These are phyloP conservation scores for Salarias fasciatus DNA, from an alignment of 2,797 vertebrate genomes.

Conservation along the genomic window DNA sequence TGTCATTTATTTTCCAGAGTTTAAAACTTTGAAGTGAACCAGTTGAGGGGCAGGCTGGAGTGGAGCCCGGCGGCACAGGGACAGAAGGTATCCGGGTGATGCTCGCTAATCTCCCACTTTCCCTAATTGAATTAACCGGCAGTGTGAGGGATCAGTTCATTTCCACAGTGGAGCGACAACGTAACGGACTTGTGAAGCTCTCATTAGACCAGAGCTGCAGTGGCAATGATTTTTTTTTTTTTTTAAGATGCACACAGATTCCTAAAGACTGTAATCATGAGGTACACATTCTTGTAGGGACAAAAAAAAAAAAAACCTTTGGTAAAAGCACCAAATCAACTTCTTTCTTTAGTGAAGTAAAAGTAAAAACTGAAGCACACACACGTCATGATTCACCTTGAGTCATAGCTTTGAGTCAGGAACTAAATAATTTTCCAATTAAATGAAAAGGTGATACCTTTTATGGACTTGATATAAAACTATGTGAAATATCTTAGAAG, in stretches of 20 bases:
- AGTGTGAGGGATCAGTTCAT: slow-evolving; percentile 65
- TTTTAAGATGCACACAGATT: background rate
- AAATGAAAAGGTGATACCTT: too few relatives aligned
- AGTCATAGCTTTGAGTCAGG: too few relatives aligned
- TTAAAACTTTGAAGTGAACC: slow-evolving; percentile 36
- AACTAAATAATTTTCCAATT: too few relatives aligned
- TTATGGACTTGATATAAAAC: too few relatives aligned
- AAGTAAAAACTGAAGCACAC: too few relatives aligned
- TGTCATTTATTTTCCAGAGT: slow-evolving; percentile 35
- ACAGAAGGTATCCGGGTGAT: slow-evolving; percentile 63
- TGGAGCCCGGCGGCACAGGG: slow-evolving; percentile 19
- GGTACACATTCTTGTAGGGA: too few relatives aligned
- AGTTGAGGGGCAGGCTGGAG: slow-evolving; percentile 4
- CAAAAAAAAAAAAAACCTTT: too few relatives aligned
- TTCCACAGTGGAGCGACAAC: slow-evolving; percentile 42
- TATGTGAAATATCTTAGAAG: too few relatives aligned
- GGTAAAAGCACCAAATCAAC: too few relatives aligned
- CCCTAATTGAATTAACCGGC: slow-evolving; percentile 74
- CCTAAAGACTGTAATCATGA: background rate
- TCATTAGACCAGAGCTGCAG: slow-evolving; percentile 31
- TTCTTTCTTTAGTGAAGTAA: too few relatives aligned
- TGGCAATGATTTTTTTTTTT: background rate
- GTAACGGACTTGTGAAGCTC: slow-evolving; percentile 29
- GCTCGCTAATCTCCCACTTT: slow-evolving; percentile 67
- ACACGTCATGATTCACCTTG: too few relatives aligned